A percentile compares a stretch with the other conserved stretches of the same genome.
Conservation (phyloP, 1,140 invertebrate species). For the Eueides isabella region DNA sequence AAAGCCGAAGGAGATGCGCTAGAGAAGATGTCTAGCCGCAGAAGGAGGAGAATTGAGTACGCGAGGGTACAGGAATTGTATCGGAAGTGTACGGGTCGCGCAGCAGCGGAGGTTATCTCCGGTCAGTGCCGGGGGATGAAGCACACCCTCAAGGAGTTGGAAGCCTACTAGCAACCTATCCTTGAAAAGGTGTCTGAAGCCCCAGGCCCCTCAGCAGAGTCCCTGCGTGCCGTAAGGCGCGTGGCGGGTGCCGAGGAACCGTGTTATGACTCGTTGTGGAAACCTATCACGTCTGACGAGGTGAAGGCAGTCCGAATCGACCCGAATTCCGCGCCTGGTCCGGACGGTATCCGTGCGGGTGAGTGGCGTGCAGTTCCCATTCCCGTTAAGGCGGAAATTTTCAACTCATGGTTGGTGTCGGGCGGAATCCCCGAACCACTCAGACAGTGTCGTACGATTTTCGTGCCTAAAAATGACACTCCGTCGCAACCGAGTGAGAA, state of each 20-base stretch:
- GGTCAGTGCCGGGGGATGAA: slow-evolving; percentile 30
- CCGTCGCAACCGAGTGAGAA: slow-evolving; percentile 49
- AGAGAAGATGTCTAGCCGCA: slow-evolving; percentile 6
- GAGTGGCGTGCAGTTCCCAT: slow-evolving; percentile 42
- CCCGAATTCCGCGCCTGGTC: slow-evolving; percentile 36
- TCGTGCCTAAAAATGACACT: slow-evolving; percentile 48
- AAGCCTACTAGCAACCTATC: slow-evolving; percentile 52
- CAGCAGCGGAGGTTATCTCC: slow-evolving; percentile 42
- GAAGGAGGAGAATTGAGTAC: slow-evolving; percentile 42
- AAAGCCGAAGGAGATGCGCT: slow-evolving; percentile 4
- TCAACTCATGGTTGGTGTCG: slow-evolving; percentile 40
- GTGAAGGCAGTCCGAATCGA: slow-evolving; percentile 35
- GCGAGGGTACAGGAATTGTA: slow-evolving; percentile 46
- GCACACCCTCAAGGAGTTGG: slow-evolving; percentile 44
- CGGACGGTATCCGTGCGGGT: slow-evolving; percentile 46
- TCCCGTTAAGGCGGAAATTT: slow-evolving; percentile 39
- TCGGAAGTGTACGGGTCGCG: slow-evolving; percentile 36
- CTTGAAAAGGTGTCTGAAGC: slow-evolving; percentile 44
- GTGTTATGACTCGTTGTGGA: slow-evolving; percentile 37
- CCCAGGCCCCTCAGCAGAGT: slow-evolving; percentile 39
- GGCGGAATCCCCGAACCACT: slow-evolving; percentile 42
- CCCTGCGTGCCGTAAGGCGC: slow-evolving; percentile 21
- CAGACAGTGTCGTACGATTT: slow-evolving; percentile 46
- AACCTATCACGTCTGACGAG: slow-evolving; percentile 42
- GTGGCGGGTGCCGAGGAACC: slow-evolving; percentile 27